A percentile compares a stretch with the other conserved stretches of the same genome.
Conservation (phyloP, 2,797 vertebrate genomes). For the Periophthalmus magnuspinnatus region DNA sequence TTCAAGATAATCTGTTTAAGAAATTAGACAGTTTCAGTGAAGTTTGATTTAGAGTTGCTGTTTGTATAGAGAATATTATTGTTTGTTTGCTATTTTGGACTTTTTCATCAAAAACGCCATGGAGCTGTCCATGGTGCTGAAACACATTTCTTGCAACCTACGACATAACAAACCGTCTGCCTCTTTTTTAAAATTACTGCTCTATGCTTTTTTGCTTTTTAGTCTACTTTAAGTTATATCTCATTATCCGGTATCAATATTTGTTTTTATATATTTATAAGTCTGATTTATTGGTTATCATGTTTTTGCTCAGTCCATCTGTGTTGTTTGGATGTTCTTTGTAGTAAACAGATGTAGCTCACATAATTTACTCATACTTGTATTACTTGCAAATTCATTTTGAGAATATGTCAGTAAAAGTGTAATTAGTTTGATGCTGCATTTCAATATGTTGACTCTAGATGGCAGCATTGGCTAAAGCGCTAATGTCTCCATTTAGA, state of each 20-base stretch:
- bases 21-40: neutral
- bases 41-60: neutral
- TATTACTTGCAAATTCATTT: neutral
- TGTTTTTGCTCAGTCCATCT: neutral
- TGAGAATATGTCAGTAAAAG: neutral
- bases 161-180: neutral
- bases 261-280: neutral
- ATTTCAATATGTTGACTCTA: conserved; percentile 56
- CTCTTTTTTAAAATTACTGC: neutral
- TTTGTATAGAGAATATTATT: neutral
- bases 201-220: neutral
- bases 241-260: too few relatives aligned
- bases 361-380: neutral
- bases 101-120: neutral
- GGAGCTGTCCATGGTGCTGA: conserved; percentile 80
- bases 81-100: neutral
- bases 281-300: neutral
- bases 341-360: neutral
- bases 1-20: neutral
- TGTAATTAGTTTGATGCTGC: neutral
- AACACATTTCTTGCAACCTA: neutral
- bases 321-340: neutral
- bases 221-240: too few relatives aligned
- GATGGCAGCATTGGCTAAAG: conserved; percentile 69
- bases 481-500: conserved; percentile 3